Conservation (phyloP, 2,113 vertebrate genomes). For the Leucopternis melanops region DNA sequence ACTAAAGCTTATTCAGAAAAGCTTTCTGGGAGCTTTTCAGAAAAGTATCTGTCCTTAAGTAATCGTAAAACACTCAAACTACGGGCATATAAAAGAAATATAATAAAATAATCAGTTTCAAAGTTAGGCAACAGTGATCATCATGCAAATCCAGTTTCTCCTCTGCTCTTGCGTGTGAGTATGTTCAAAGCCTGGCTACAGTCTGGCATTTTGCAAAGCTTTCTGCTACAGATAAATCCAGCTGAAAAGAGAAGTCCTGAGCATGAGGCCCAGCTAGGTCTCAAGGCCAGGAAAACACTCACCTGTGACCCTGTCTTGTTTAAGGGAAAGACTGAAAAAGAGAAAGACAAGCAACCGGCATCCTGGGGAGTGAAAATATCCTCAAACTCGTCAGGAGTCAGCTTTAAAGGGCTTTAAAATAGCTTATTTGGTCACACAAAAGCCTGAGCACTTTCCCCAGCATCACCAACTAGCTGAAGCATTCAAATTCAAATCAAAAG, state of each 20-base stretch:
- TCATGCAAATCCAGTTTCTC: background rate
- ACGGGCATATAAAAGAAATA: background rate
- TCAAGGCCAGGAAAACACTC: background rate
- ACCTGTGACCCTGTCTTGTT: background rate
- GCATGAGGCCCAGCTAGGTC: background rate
- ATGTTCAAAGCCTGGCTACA: background rate
- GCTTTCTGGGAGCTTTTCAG: background rate
- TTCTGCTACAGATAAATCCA: background rate
- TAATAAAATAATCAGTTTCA: background rate
- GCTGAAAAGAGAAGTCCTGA: background rate
- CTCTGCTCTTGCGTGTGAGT: background rate
- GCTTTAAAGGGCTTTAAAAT: background rate
- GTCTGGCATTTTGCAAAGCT: background rate
- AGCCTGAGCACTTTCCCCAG: background rate
- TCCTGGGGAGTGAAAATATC: background rate
- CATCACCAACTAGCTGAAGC: background rate
- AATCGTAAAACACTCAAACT: background rate
- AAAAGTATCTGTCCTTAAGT: background rate
- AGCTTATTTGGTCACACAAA: background rate
- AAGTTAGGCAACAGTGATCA: background rate
- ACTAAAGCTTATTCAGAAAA: background rate
- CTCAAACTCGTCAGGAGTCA: background rate
- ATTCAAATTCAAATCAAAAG: slow-evolving; percentile 17
- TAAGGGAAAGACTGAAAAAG: background rate
- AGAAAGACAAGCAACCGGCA: background rate